These are phyloP conservation scores for Cassiopea andromeda DNA, from an alignment of 30 jellyfish, hydroid and myxozoan species.

Conservation along the genomic window DNA sequence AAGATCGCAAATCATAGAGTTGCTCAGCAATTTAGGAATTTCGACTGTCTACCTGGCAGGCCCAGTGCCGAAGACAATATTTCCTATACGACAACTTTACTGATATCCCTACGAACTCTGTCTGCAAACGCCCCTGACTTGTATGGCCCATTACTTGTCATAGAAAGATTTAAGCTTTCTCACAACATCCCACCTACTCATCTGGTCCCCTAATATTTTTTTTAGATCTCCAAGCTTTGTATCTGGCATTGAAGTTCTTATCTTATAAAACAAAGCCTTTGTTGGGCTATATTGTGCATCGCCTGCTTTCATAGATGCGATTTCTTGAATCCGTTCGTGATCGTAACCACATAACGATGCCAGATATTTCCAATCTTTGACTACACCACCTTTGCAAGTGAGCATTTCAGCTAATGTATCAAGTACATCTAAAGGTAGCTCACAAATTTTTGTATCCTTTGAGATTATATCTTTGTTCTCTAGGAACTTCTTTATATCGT, in stretches of 20 bases:
- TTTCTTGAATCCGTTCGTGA: not conserved
- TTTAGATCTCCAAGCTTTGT: not conserved
- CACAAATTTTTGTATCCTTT: not conserved
- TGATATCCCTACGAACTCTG: no score
- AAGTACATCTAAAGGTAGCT: not conserved
- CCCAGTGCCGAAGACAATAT: no score
- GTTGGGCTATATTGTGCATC: constrained; percentile 33
- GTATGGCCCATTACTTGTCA: no score
- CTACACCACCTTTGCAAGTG: not conserved
- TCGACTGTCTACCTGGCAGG: no score
- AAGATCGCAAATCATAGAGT: no score
- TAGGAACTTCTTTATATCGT: constrained; percentile 5
- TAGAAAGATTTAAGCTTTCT: not conserved
- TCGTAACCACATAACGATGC: constrained; percentile 15
- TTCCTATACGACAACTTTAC: no score
- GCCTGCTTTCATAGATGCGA: not conserved
- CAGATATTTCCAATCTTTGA: constrained; percentile 28
- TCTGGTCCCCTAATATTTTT: not conserved
- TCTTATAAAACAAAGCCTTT: not conserved
- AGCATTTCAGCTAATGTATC: constrained; percentile 14
- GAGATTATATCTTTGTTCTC: not conserved
- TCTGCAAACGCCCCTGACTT: no score
- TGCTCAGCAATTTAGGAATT: no score
- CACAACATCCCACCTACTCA: constrained; percentile 15
- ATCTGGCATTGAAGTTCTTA: not conserved